Evolutionary conservation across 2,113 vertebrate species (phyloP).

Genomic region (Isurus oxyrinchus): DNA sequence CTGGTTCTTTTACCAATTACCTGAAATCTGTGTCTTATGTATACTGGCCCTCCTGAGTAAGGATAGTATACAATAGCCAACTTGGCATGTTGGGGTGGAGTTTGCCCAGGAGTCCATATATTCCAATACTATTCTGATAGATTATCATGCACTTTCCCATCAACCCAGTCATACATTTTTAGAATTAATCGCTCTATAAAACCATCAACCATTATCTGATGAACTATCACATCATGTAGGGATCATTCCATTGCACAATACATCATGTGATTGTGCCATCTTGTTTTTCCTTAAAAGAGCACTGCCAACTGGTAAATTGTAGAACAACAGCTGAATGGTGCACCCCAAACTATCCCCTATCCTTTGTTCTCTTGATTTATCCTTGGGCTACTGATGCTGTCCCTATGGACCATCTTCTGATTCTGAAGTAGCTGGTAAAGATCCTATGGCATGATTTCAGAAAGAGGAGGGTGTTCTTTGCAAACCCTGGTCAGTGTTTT

Average conservation of each 20-base stretch:
- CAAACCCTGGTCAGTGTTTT: neutral
- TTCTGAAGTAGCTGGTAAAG: neutral
- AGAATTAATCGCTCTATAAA: neutral
- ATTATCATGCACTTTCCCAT: neutral
- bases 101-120: neutral
- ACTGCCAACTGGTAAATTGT: neutral
- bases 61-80: neutral
- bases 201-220: neutral
- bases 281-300: neutral
- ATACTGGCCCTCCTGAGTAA: neutral
- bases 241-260: neutral
- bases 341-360: neutral
- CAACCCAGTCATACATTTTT: neutral
- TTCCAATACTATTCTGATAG: neutral
- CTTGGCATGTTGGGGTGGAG: neutral
- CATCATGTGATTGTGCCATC: neutral
- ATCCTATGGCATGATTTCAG: neutral
- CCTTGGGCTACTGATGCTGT: neutral
- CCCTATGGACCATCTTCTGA: neutral
- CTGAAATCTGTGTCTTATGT: neutral
- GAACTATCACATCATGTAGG: neutral
- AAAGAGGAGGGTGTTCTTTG: neutral
- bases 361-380: neutral
- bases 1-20: neutral
- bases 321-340: neutral